These are phyloP conservation scores for Boloria euphrosyne DNA, from an alignment of 2,888 invertebrate genomes.

Conservation along the genomic window DNA sequence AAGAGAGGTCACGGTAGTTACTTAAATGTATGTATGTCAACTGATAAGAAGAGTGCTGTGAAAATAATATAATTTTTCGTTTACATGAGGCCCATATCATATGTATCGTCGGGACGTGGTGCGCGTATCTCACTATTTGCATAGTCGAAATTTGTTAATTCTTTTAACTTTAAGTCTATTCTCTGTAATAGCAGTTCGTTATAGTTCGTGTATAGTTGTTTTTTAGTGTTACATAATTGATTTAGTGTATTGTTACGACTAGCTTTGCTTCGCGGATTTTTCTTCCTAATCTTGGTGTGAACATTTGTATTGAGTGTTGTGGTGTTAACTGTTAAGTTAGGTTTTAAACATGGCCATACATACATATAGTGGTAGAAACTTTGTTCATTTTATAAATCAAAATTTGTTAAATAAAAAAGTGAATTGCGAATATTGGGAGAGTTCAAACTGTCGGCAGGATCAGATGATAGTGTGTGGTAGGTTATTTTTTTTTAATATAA, in stretches of 20 bases:
- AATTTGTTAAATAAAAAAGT: neutral
- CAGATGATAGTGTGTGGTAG: conserved; percentile 1
- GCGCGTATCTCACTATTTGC: conserved; percentile 16
- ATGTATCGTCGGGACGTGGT: conserved; percentile 5
- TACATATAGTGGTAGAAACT: conserved; percentile 2
- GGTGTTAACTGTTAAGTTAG: too few species aligned
- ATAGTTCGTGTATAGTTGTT: neutral
- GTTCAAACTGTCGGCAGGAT: neutral
- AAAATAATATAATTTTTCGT: neutral
- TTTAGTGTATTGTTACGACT: too few species aligned
- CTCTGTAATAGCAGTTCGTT: neutral
- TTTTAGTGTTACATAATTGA: neutral
- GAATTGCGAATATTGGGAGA: neutral
- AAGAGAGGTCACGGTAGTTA: too few species aligned
- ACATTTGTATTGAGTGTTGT: neutral
- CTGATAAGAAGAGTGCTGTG: too few species aligned
- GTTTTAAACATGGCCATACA: neutral
- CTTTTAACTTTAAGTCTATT: conserved; percentile 1
- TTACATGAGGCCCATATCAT: conserved; percentile 9
- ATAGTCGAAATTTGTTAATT: neutral
- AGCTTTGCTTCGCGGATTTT: too few species aligned
- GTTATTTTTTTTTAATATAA: neutral
- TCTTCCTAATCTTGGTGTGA: neutral
- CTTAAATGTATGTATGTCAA: too few species aligned
- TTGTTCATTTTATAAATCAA: conserved; percentile 1